These are phyloP conservation scores for Ivindomyrus marchei DNA, from an alignment of 2,113 vertebrate genomes.

Conservation along the genomic window DNA sequence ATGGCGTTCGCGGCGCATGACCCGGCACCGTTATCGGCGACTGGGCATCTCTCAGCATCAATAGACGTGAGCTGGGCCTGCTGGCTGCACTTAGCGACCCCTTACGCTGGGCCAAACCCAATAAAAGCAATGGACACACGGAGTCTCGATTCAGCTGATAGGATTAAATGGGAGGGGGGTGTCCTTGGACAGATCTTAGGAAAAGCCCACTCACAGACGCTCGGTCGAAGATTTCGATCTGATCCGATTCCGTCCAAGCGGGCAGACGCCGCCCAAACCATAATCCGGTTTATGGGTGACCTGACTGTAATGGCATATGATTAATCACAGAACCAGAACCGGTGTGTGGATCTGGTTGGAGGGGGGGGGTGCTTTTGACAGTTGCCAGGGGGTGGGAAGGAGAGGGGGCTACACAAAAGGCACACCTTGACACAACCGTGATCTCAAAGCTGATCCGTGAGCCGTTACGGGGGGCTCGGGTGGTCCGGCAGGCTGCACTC, in stretches of 20 bases:
- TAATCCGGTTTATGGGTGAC: constrained; percentile 29
- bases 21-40: constrained; percentile 16
- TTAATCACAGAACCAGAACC: background rate
- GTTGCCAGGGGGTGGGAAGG: background rate
- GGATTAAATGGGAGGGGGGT: constrained; percentile 19
- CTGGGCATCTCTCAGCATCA: constrained; percentile 19
- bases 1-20: constrained; percentile 5
- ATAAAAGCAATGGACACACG: constrained; percentile 18
- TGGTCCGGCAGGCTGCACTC: background rate
- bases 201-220: constrained; percentile 14
- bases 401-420: background rate
- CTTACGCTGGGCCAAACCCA: constrained; percentile 18
- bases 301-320: constrained; percentile 14
- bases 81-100: constrained; percentile 19
- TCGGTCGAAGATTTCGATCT: constrained; percentile 23
- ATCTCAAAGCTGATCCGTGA: background rate
- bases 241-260: constrained; percentile 17
- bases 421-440: background rate
- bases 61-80: constrained; percentile 5
- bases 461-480: background rate
- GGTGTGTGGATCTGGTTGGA: background rate
- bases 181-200: constrained; percentile 15
- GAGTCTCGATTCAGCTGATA: constrained; percentile 19
- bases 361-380: background rate
- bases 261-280: constrained; percentile 15